A percentile compares a stretch with the other conserved stretches of the same genome.
phyloP scores from a whole-genome alignment of 1,140 invertebrate genomes.

The Camponotus floridanus region DNA sequence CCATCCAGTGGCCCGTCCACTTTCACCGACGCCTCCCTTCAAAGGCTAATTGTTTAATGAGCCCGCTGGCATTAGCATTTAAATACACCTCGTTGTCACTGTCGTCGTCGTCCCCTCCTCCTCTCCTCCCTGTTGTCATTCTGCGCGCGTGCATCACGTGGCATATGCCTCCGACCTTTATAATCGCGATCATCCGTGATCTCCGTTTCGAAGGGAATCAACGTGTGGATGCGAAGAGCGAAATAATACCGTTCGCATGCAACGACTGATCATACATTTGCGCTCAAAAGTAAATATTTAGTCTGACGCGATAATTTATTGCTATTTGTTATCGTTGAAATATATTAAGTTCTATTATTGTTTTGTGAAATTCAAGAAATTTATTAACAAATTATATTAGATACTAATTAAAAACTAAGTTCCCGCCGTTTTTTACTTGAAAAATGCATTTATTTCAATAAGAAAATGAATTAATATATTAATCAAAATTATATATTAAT shows the following conservation, averaged over 20 bases:
- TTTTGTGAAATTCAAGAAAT: no score
- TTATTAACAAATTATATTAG: no score
- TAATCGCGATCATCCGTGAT: slow-evolving; percentile 37
- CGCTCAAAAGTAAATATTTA: background rate
- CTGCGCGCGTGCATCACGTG: slow-evolving; percentile 53
- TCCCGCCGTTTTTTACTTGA: no score
- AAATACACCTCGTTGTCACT: slow-evolving; percentile 81
- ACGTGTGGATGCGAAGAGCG: background rate
- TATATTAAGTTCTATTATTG: no score
- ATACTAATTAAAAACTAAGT: no score
- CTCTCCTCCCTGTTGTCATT: slow-evolving; percentile 63
- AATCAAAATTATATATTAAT: no score
- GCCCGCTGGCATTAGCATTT: slow-evolving; percentile 81
- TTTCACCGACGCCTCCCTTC: slow-evolving; percentile 78
- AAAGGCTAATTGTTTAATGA: slow-evolving; percentile 85
- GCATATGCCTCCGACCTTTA: slow-evolving; percentile 54
- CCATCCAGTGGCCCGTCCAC: slow-evolving; percentile 45
- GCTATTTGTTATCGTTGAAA: no score
- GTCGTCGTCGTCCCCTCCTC: slow-evolving; percentile 45
- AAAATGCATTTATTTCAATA: no score
- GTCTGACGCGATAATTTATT: background rate
- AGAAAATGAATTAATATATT: no score
- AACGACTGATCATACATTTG: background rate
- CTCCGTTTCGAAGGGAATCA: slow-evolving; percentile 9
- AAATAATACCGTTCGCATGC: background rate